Percentiles rank a stretch among this genome's conserved stretches.
Evolutionary conservation across 2,113 vertebrate species (phyloP).

Genomic region (Riparia riparia): DNA sequence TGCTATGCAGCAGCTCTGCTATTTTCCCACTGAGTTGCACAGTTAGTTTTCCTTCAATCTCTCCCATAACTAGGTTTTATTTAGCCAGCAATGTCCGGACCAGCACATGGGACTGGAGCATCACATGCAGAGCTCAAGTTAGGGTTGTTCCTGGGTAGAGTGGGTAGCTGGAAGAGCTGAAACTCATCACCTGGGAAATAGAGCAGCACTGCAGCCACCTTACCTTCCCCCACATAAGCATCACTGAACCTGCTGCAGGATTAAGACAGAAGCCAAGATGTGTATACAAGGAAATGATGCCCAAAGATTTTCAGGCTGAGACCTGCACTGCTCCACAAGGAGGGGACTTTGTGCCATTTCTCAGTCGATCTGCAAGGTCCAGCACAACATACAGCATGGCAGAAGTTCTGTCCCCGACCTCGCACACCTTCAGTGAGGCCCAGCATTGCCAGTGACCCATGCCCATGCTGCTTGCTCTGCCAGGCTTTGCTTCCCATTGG

Average conservation of each 20-base stretch:
- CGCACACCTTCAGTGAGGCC: background rate
- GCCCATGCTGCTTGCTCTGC: fast-evolving
- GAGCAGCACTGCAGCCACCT: background rate
- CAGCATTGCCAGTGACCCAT: background rate
- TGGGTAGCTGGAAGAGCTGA: background rate
- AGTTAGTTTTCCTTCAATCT: background rate
- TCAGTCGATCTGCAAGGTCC: background rate
- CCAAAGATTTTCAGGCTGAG: background rate
- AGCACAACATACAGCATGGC: background rate
- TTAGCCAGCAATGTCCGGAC: fast-evolving
- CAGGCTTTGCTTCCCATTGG: background rate
- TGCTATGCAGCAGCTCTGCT: background rate
- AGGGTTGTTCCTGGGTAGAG: background rate
- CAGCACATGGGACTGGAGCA: background rate
- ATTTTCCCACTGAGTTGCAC: background rate
- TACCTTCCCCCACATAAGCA: background rate
- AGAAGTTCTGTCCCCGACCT: background rate
- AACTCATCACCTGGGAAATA: background rate
- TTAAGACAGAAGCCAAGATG: background rate
- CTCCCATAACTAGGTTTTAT: background rate
- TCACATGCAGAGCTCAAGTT: background rate
- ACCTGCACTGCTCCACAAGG: background rate
- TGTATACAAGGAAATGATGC: background rate
- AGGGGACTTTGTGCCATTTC: background rate
- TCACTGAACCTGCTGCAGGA: background rate